Evolutionary conservation across 2,113 vertebrate species (phyloP).

Genomic region (Abramis brama): DNA sequence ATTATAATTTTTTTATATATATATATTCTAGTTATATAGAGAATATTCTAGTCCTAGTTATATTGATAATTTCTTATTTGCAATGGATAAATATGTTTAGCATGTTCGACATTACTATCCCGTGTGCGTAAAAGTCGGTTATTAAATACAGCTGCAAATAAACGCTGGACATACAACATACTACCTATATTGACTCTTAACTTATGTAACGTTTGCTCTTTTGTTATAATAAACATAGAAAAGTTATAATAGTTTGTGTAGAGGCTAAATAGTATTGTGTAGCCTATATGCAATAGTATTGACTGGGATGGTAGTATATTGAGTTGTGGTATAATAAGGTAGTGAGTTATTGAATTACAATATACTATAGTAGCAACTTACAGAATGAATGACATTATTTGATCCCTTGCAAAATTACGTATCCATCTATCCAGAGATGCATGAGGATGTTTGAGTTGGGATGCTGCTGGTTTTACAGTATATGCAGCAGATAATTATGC

Average conservation of each 20-base stretch:
- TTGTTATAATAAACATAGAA: not conserved
- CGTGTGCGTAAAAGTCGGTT: not conserved
- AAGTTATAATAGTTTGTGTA: not conserved
- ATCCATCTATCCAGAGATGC: not conserved
- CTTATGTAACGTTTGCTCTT: not conserved
- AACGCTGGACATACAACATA: not conserved
- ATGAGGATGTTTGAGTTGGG: not conserved
- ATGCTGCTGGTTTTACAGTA: not conserved
- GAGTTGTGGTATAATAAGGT: not conserved
- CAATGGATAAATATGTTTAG: not conserved
- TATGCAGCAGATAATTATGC: not conserved
- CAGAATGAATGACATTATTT: not conserved
- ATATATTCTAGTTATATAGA: too few relatives aligned
- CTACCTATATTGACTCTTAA: not conserved
- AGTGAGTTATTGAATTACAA: not conserved
- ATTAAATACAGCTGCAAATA: not conserved
- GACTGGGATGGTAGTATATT: not conserved
- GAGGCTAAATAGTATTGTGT: not conserved
- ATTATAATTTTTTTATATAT: too few relatives aligned
- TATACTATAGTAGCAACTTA: not conserved
- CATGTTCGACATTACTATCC: not conserved
- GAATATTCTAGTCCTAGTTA: not conserved
- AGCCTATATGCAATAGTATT: not conserved
- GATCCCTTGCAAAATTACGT: not conserved
- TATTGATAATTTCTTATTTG: not conserved